These are phyloP conservation scores for Leguminivora glycinivorella DNA, from an alignment of 1,140 invertebrate genomes.

Conservation along the genomic window DNA sequence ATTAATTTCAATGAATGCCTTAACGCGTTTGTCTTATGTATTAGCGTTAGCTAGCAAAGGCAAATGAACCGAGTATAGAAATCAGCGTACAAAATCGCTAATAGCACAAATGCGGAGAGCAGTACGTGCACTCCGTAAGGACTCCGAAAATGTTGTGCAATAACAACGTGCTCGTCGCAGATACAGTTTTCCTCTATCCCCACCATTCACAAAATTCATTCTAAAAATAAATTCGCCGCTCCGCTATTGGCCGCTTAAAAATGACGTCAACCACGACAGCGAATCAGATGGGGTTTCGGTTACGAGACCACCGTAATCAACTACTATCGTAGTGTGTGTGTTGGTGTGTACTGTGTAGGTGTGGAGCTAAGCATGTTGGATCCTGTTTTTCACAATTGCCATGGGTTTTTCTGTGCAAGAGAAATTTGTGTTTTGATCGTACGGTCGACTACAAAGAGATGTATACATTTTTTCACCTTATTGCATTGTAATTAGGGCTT, in stretches of 20 bases:
- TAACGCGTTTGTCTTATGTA: conserved; percentile 21
- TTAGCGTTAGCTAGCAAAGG: conserved; percentile 34
- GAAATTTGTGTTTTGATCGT: background rate
- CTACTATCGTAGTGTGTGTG: conserved; percentile 24
- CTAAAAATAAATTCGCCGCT: conserved; percentile 65
- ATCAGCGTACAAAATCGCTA: background rate
- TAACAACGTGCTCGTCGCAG: conserved; percentile 40
- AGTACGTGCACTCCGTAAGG: conserved; percentile 43
- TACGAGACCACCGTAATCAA: conserved; percentile 59
- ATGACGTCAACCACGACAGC: conserved; percentile 64
- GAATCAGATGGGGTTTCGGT: conserved; percentile 53
- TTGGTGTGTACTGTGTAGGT: no score
- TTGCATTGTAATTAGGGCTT: no score
- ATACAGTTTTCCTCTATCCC: conserved; percentile 69
- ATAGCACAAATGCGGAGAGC: background rate
- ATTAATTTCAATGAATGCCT: conserved; percentile 17
- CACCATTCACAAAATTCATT: conserved; percentile 51
- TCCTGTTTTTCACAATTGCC: conserved; percentile 7
- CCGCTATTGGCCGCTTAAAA: conserved; percentile 49
- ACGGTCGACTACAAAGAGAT: no score
- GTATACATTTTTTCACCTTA: no score
- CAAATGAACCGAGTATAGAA: conserved; percentile 11
- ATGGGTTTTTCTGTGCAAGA: conserved; percentile 4
- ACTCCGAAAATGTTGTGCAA: conserved; percentile 72
- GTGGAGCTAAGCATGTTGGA: background rate